phyloP scores from a whole-genome alignment of 2,888 invertebrate genomes.

The Timandra comae region DNA sequence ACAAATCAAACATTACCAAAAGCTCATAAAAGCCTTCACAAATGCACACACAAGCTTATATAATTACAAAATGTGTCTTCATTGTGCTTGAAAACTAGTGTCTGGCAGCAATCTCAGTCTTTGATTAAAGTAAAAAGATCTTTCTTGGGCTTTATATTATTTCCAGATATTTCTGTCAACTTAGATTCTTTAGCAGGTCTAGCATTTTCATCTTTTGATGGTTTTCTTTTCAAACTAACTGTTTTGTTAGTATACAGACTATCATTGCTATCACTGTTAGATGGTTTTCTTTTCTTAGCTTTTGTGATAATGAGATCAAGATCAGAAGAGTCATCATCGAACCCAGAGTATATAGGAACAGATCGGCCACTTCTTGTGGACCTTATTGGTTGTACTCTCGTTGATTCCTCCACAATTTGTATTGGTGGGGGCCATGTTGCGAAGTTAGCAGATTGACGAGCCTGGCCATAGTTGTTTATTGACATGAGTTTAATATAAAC shows the following conservation, averaged over 20 bases:
- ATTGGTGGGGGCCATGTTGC: constrained; percentile 61
- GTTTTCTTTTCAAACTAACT: constrained; percentile 58
- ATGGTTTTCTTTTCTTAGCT: constrained; percentile 57
- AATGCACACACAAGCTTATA: too few relatives aligned
- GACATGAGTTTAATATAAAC: constrained; percentile 68
- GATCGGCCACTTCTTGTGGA: constrained; percentile 64
- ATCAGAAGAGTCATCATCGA: constrained; percentile 67
- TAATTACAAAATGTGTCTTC: too few relatives aligned
- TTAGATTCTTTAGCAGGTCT: constrained; percentile 51
- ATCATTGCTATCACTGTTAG: constrained; percentile 45
- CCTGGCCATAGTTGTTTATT: constrained; percentile 57
- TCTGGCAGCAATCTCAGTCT: constrained; percentile 36
- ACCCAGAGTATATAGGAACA: constrained; percentile 59
- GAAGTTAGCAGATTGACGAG: constrained; percentile 52
- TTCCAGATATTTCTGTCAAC: constrained; percentile 29
- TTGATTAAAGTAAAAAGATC: constrained; percentile 41
- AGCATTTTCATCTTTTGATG: constrained; percentile 49
- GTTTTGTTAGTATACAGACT: constrained; percentile 49
- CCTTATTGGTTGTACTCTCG: constrained; percentile 49
- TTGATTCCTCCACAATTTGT: constrained; percentile 60
- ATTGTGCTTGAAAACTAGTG: constrained; percentile 5
- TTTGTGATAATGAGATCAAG: constrained; percentile 58
- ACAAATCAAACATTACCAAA: too few relatives aligned
- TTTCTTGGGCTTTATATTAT: constrained; percentile 36
- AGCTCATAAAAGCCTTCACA: too few relatives aligned